A percentile compares a stretch with the other conserved stretches of the same genome.
Conservation (phyloP, 2,113 vertebrate genomes). For the Pedetes capensis region DNA sequence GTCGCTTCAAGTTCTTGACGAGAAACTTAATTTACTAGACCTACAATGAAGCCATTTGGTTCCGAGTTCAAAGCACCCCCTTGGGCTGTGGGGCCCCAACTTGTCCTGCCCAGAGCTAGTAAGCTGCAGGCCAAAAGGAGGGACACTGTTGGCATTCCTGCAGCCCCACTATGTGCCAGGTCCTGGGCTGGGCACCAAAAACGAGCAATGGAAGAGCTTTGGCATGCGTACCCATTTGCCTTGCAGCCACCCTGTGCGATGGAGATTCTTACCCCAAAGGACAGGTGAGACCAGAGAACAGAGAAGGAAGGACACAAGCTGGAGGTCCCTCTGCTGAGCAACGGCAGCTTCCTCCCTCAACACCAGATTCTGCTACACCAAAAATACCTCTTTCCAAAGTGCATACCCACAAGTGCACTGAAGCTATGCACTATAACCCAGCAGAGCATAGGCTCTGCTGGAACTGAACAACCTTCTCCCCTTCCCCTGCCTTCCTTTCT, state of each 20-base stretch:
- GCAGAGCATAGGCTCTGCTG: not conserved
- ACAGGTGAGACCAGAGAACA: not conserved
- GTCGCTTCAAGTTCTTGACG: not conserved
- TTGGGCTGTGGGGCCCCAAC: not conserved
- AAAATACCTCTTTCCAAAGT: not conserved
- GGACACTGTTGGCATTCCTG: fast-evolving
- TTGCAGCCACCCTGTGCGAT: fast-evolving
- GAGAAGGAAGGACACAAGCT: not conserved
- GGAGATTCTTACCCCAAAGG: fast-evolving
- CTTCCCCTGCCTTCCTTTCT: no score
- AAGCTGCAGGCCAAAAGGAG: not conserved
- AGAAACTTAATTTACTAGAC: conserved; percentile 55
- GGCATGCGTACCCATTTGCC: fast-evolving
- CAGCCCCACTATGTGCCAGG: not conserved
- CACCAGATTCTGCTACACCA: not conserved
- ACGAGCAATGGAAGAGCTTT: not conserved
- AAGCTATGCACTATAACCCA: fast-evolving
- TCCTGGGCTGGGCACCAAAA: not conserved
- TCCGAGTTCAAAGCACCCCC: conserved; percentile 12
- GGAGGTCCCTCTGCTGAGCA: not conserved
- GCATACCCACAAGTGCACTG: fast-evolving
- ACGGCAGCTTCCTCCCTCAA: not conserved
- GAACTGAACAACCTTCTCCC: not conserved
- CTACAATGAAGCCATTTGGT: not conserved
- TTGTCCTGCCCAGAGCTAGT: not conserved